Base-by-base conservation (phyloP, 2,113 vertebrate species). In the Sylvia atricapilla region DNA sequence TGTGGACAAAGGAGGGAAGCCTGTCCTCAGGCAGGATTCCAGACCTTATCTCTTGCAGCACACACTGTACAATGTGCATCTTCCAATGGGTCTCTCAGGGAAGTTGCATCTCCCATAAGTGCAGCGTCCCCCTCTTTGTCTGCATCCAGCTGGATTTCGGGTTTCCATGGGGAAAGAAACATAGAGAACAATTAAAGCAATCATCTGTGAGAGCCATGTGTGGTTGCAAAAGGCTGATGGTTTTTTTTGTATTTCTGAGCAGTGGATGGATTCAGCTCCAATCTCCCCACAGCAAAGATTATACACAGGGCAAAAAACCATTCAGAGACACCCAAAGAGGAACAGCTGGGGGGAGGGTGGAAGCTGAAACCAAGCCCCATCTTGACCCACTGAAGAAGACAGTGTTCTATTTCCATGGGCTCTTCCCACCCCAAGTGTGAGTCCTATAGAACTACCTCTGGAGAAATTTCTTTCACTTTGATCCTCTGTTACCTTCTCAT, bases 21-120 rank as follows among this genome's bases (percentile, higher is more conserved):
- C 8, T 43, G 23, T 56, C 9, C 24, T 49, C 24, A 23, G 8
- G 4, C 25, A 64, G 11, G 14, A 15, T 18, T 35, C 14, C 12
- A 5, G 15, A 46, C 11, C 79, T 69, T 66, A 95, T 78, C 13
- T 43, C 62, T 0, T 74, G 56, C 93, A 95, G 60, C 95, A 95
- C 1, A 1, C 3, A 0, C 2, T 21, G 7, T 16, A 67, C 1
- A 50, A 14, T 4, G 24, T 50, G 49, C 49, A 95, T 28, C 2
- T 78, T 47, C 86, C 95, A 44, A 58, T 0, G 6, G 5, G 0
- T 50, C 0, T 22, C 1, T 2, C 0, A 24, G 44, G 17, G 23
- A 2, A 17, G 1, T 0, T 4, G 18, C 95, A 95, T 3, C 1
- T 1, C 2, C 44, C 9, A 0, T 9, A 13, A 3, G 0, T 3